Evolutionary conservation across 2,888 invertebrate genomes (phyloP).

Genomic region (Ophioninae sp.): DNA sequence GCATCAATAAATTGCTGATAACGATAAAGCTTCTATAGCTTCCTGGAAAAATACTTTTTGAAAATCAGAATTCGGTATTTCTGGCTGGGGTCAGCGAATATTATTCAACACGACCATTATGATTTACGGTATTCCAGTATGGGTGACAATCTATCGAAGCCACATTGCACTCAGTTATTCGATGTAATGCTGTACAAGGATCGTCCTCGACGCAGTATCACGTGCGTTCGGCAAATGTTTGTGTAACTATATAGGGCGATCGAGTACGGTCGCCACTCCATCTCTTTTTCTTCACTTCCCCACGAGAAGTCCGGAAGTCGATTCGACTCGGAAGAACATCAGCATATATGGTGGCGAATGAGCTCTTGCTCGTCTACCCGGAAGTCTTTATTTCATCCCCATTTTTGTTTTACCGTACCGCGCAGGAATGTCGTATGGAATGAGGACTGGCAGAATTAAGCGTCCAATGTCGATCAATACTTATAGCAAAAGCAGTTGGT

Average conservation of each 20-base stretch:
- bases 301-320: conserved; percentile 27
- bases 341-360: conserved; percentile 37
- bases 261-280: neutral
- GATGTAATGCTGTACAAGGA: conserved; percentile 16
- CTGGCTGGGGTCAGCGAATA: neutral
- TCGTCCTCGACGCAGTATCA: neutral
- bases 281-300: conserved; percentile 5
- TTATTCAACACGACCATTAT: neutral
- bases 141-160: neutral
- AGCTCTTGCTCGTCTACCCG: conserved; percentile 1
- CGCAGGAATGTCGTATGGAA: conserved; percentile 13
- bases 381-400: conserved; percentile 26
- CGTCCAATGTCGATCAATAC: neutral
- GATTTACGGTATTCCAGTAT: neutral
- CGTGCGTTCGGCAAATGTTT: conserved; percentile 10
- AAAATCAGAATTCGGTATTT: too few relatives aligned
- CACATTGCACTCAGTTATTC: neutral
- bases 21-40: too few relatives aligned
- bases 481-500: too few relatives aligned
- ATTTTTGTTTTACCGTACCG: conserved; percentile 19
- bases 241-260: conserved; percentile 24
- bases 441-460: neutral
- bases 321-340: conserved; percentile 7
- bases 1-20: too few relatives aligned
- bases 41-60: too few relatives aligned